Percentiles rank a stretch among this genome's conserved stretches.
Evolutionary conservation across 2,797 vertebrate genomes (phyloP).

Genomic region (Hippoglossus hippoglossus): DNA sequence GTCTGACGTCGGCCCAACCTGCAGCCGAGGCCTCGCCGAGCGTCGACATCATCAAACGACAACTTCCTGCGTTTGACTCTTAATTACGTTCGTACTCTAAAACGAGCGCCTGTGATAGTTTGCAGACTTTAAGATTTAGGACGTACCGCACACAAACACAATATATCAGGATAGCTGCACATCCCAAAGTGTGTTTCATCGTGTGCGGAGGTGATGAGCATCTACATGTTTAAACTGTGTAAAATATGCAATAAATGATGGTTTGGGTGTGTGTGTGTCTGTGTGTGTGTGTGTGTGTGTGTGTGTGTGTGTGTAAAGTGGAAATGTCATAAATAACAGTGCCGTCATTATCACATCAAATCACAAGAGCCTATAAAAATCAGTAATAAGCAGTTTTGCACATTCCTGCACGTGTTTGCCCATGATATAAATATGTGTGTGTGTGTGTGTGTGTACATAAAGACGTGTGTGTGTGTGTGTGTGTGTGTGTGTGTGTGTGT

Average conservation of each 20-base stretch:
- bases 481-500: background rate
- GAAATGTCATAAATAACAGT: conserved; percentile 48
- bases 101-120: too few relatives aligned
- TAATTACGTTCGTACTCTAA: background rate
- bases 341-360: conserved; percentile 38
- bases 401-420: conserved; percentile 41
- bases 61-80: too few relatives aligned
- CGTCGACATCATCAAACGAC: too few relatives aligned
- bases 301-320: conserved; percentile 11
- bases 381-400: conserved; percentile 52
- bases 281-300: conserved; percentile 7
- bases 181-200: too few relatives aligned
- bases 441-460: conserved; percentile 15
- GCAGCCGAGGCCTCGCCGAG: too few relatives aligned
- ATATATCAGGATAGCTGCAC: too few relatives aligned
- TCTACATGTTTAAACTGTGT: conserved; percentile 43
- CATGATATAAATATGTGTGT: conserved; percentile 9
- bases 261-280: conserved; percentile 15
- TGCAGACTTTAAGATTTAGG: too few relatives aligned
- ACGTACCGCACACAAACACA: background rate
- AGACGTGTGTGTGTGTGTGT: conserved; percentile 20
- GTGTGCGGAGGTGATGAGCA: conserved; percentile 4
- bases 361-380: conserved; percentile 58
- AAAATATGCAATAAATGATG: conserved; percentile 41
- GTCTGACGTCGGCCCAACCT: too few relatives aligned